Evolutionary conservation across 1,140 invertebrate genomes (phyloP).

Genomic region (Laupala kohalensis): DNA sequence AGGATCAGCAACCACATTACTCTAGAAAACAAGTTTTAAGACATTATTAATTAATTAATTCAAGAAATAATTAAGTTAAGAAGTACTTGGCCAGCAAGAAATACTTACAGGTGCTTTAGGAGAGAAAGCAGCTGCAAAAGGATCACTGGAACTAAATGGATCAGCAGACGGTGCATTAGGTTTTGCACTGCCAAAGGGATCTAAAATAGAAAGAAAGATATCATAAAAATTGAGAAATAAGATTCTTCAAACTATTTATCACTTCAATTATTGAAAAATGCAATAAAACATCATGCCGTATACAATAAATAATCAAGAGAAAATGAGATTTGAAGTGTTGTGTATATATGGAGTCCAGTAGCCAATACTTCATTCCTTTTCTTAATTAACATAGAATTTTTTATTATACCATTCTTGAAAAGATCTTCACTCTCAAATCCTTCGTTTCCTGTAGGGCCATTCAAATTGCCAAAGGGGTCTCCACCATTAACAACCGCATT

Average conservation of each 20-base stretch:
- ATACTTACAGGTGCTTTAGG: constrained; percentile 25
- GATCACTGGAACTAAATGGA: constrained; percentile 45
- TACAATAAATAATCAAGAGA: no score
- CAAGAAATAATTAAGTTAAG: no score
- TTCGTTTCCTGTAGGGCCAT: constrained; percentile 32
- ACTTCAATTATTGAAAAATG: no score
- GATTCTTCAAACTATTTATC: no score
- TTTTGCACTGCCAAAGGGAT: constrained; percentile 39
- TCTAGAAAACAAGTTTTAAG: no score
- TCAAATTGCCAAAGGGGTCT: constrained; percentile 45
- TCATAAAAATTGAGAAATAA: no score
- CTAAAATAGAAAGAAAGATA: constrained; percentile 31
- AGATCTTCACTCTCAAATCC: constrained; percentile 27
- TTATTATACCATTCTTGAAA: constrained; percentile 36
- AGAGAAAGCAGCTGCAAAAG: constrained; percentile 41
- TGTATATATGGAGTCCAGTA: no score
- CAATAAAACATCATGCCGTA: no score
- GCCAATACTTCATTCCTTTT: no score
- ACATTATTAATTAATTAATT: no score
- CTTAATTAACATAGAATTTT: no score
- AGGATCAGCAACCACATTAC: background rate
- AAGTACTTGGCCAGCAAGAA: background rate
- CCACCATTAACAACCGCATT: constrained; percentile 22
- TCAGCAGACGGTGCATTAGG: constrained; percentile 26
- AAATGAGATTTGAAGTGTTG: no score